Evolutionary conservation across 1,140 invertebrate species (phyloP).

Genomic region (Lucilia cuprina): DNA sequence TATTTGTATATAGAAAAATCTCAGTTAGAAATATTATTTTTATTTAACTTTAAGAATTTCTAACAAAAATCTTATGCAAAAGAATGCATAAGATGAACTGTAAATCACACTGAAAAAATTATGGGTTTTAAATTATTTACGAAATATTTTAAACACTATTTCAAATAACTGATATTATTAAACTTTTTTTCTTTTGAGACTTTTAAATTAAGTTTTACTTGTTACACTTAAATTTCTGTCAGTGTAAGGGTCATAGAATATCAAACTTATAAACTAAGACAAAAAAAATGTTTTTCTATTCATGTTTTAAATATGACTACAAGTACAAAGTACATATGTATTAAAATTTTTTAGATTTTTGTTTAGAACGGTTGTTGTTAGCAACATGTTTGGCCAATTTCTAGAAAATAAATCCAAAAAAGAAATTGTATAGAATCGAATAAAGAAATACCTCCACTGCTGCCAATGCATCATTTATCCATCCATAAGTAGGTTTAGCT

Average conservation of each 20-base stretch:
- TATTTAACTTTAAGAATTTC: neutral
- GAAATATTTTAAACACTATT: no score
- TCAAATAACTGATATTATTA: no score
- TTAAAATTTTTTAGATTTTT: neutral
- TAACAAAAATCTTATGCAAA: neutral
- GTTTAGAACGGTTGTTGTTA: neutral
- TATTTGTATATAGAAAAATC: neutral
- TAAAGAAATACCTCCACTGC: no score
- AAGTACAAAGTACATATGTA: neutral
- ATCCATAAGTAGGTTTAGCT: neutral
- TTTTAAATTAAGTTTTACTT: neutral
- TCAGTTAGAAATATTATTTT: neutral
- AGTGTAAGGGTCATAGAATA: neutral
- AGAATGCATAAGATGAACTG: neutral
- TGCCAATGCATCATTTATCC: neutral
- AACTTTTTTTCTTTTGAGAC: no score
- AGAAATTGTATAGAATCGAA: neutral
- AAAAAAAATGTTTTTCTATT: neutral
- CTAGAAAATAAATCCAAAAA: neutral
- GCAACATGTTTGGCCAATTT: constrained; percentile 14
- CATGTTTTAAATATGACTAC: neutral
- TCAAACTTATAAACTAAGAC: neutral
- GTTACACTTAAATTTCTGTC: neutral
- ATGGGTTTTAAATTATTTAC: neutral
- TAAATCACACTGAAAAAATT: neutral